Evolutionary conservation across 2,888 invertebrate genomes (phyloP), one percentile per base, ranked within the genome.

Genomic region (Ariolimax columbianus): DNA sequence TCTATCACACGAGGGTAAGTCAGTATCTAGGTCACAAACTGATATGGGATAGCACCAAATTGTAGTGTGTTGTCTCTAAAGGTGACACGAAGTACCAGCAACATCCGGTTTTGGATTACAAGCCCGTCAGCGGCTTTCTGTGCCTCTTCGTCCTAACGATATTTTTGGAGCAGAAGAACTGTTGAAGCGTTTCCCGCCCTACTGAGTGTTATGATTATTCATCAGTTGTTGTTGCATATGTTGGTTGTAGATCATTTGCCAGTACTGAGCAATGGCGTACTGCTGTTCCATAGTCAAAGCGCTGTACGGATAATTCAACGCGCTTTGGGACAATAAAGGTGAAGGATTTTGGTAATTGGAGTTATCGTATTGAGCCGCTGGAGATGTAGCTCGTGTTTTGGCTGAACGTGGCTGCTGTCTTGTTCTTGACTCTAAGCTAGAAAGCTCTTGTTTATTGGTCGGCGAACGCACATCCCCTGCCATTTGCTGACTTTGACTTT

Each of bases 241-340:
- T n/a, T 73, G 73, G 14, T 9, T 43, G 43, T 73, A 73, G 9
- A 73, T 73, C 43, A 47, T 43, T 17, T 73, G 73, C 73, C 40
- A 73, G 73, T 43, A 73, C 73, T 73, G 73, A n/a, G 73, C 40
- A 0, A 73, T 6, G 23, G 43, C 73, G 19, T 47, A n/a, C 43
- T 73, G 73, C 3, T 73, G 73, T 3, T 73, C 43, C 0, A n/a
- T 9, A 0, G 73, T n/a, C 43, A 43, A 7, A 9, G 40, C 14
- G 3, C 9, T 11, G n/a, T 43, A 43, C 2, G 73, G 43, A 14
- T 43, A n/a, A 47, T n/a, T 73, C 9, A 9, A 26, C 4, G 14
- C 9, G 1, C 14, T 47, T 43, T 38, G 73, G 14, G 43, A 1
- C 43, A 11, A n/a, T 43, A n/a, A n/a, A 3, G 73, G 73, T 11